Evolutionary conservation across 2,113 vertebrate genomes (phyloP), one percentile per base, ranked within the genome.

Genomic region (Otus sunia): DNA sequence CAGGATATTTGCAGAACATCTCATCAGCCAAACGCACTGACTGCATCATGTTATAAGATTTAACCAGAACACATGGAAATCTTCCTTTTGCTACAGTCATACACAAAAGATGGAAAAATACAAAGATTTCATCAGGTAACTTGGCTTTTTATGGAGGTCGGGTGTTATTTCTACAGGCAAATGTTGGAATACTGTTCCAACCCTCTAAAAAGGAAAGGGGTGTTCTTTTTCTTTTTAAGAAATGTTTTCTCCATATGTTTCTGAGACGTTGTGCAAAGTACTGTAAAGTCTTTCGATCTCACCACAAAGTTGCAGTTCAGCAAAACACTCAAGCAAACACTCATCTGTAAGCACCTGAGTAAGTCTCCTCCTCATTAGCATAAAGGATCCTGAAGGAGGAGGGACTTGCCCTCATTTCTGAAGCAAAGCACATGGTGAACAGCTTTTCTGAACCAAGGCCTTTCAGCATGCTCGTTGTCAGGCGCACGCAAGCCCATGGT

Each of bases 401-500:
- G 69, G 39, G 63, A 25, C 55, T 67, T 17, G 22, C 23, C 49
- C 72, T 45, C 34, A 7, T n/a, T 41, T 49, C 3, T 73, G 53
- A 66, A 73, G 87, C 1, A 5, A 39, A 79, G 87, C 80, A 25
- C 47, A 32, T 14, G 74, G 53, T 2, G 55, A 88, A 25, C 63
- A 74, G 80, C 80, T 74, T 27, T 63, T 26, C 66, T 1, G 1
- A 69, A 27, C n/a, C 0, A 0, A 47, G 45, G 52, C 52, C 34
- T 20, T 37, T 27, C 18, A 3, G 83, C 3, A 4, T 11, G 3
- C 71, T 49, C 2, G 0, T 27, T 39, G 62, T 15, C 63, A 47
- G 49, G 60, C 36, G 0, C 56, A 7, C 2, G 1, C 32, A 5
- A n/a, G 45, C 27, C 29, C 34, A 2, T 4, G 3, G 23, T 6